Conservation (phyloP, 2,113 vertebrate genomes). For the Brachypteracias leptosomus region DNA sequence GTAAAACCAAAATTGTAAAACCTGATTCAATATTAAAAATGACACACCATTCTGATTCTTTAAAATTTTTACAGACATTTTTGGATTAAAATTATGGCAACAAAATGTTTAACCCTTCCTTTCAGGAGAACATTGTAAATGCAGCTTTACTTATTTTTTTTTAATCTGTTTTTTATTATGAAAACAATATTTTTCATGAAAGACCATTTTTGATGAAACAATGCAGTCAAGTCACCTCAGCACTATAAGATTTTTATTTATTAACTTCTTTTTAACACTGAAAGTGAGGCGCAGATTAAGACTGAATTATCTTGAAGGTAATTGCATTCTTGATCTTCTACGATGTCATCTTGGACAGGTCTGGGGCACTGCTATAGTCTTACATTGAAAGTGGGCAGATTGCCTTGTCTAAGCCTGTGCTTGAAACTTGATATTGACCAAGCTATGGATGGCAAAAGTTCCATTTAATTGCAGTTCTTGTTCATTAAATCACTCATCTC, state of each 20-base stretch:
- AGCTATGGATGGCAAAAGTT: not conserved
- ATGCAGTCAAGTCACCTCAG: not conserved
- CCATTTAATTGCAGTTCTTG: not conserved
- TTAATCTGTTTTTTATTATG: not conserved
- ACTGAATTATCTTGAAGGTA: not conserved
- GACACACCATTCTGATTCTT: fast-evolving
- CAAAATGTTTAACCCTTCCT: not conserved
- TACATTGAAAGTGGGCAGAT: not conserved
- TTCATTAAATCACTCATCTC: not conserved
- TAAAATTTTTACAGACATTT: not conserved
- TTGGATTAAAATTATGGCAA: not conserved
- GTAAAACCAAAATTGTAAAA: not conserved
- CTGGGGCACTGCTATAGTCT: not conserved
- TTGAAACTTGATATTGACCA: not conserved
- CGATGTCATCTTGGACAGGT: fast-evolving
- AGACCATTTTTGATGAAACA: not conserved
- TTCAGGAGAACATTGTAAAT: not conserved
- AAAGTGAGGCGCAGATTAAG: not conserved
- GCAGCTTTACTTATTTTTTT: not conserved
- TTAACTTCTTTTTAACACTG: not conserved
- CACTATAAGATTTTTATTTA: not conserved
- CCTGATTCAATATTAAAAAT: not conserved
- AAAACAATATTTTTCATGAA: not conserved
- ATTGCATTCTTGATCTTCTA: not conserved
- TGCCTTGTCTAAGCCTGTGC: not conserved